These are phyloP conservation scores for Cantharis rufa DNA, from an alignment of 2,888 invertebrate species.

Conservation along the genomic window DNA sequence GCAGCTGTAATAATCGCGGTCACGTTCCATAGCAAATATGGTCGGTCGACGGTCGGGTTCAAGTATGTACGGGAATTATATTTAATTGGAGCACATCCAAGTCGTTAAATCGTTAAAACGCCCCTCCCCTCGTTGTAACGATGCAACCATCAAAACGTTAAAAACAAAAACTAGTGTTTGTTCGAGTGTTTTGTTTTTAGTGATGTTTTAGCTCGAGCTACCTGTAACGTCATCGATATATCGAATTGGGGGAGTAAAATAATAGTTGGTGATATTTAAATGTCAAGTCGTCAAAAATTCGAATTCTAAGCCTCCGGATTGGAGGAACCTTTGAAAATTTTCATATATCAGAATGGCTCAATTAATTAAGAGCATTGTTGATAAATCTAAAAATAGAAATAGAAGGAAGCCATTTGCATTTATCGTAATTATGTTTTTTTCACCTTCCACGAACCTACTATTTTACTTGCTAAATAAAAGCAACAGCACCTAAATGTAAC, in stretches of 20 bases:
- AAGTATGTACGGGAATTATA: conserved; percentile 35
- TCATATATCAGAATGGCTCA: neutral
- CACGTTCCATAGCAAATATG: conserved; percentile 34
- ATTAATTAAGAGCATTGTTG: neutral
- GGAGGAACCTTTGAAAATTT: neutral
- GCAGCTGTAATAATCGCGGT: conserved; percentile 33
- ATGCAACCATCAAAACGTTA: neutral
- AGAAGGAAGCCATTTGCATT: neutral
- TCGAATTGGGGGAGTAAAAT: neutral
- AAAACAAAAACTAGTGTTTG: neutral
- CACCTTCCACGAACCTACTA: neutral
- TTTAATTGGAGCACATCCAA: conserved; percentile 35
- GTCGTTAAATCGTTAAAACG: conserved; percentile 15
- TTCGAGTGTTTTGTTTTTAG: neutral
- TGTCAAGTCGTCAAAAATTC: neutral
- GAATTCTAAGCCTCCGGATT: neutral
- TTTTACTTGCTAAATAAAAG: neutral
- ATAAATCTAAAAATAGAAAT: neutral
- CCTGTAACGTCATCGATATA: neutral
- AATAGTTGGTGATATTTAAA: neutral
- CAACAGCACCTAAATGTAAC: neutral
- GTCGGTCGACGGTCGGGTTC: conserved; percentile 30
- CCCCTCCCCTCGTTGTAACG: conserved; percentile 11
- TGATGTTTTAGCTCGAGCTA: neutral
- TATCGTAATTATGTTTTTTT: neutral